Conservation (phyloP, 1,140 invertebrate species). For the Sinella curviseta region DNA sequence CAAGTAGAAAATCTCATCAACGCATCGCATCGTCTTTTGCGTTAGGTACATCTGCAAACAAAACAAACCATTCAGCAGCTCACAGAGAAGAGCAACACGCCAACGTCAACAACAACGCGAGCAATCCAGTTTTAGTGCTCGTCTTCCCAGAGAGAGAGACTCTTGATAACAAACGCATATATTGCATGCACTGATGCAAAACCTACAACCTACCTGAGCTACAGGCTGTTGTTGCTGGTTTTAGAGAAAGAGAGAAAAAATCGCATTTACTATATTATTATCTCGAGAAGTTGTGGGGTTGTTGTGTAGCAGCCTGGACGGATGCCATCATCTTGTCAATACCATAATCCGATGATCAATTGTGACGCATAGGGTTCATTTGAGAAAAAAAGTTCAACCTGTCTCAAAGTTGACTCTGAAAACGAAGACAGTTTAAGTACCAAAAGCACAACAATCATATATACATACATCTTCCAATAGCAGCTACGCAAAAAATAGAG, state of each 20-base stretch:
- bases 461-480: too few species aligned
- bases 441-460: too few species aligned
- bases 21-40: background rate
- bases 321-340: slow-evolving; percentile 2
- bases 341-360: slow-evolving; percentile 22
- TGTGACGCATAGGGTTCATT: slow-evolving; percentile 13
- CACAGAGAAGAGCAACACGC: background rate
- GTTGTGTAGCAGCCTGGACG: slow-evolving; percentile 2
- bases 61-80: background rate
- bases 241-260: background rate
- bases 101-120: background rate
- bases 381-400: background rate
- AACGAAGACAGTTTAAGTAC: too few species aligned
- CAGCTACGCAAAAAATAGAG: too few species aligned
- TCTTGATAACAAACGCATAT: background rate
- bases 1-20: background rate
- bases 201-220: background rate
- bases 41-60: slow-evolving; percentile 6
- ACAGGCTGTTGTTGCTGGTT: background rate
- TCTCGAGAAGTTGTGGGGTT: background rate
- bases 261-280: too few species aligned
- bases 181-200: background rate
- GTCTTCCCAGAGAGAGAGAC: background rate
- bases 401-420: background rate
- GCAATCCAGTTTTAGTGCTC: background rate